Evolutionary conservation across 1,140 invertebrate species (phyloP), one percentile per base, ranked within the genome.

Genomic region (Listronotus bonariensis): DNA sequence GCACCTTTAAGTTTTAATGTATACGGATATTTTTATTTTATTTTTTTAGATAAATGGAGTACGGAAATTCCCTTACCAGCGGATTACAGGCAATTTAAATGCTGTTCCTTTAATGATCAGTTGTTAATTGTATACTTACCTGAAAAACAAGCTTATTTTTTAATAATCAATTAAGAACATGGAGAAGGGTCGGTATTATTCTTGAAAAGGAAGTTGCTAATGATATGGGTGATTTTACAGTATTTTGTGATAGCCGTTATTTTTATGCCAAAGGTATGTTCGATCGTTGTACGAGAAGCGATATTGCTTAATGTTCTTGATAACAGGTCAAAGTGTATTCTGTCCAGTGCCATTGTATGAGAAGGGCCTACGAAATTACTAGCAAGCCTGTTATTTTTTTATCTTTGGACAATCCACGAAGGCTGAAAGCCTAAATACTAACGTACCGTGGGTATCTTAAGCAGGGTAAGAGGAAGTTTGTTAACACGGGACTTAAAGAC

Each of bases 261-360:
- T 43, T 76, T n/a, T 76, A 71, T 55, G 41, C 75, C n/a, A 74
- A 75, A 70, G 71, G 73, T 70, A 65, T 60, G 36, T n/a, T n/a
- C n/a, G n/a, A n/a, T n/a, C n/a, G n/a, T n/a, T n/a, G n/a, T n/a
- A n/a, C n/a, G n/a, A n/a, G n/a, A n/a, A n/a, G n/a, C n/a, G n/a
- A n/a, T n/a, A n/a, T n/a, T n/a, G n/a, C n/a, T n/a, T n/a, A n/a
- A n/a, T n/a, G n/a, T n/a, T n/a, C n/a, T n/a, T n/a, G n/a, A n/a
- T n/a, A n/a, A n/a, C n/a, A n/a, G n/a, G n/a, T n/a, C n/a, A n/a
- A n/a, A n/a, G n/a, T n/a, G n/a, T n/a, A n/a, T n/a, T n/a, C n/a
- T n/a, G n/a, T n/a, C n/a, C n/a, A n/a, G n/a, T n/a, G n/a, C n/a
- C n/a, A n/a, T n/a, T n/a, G n/a, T n/a, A n/a, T n/a, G n/a, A n/a